Percentiles rank a stretch among this genome's conserved stretches.
Evolutionary conservation across 2,888 invertebrate genomes (phyloP).

Genomic region (Pristionchus arcanus): DNA sequence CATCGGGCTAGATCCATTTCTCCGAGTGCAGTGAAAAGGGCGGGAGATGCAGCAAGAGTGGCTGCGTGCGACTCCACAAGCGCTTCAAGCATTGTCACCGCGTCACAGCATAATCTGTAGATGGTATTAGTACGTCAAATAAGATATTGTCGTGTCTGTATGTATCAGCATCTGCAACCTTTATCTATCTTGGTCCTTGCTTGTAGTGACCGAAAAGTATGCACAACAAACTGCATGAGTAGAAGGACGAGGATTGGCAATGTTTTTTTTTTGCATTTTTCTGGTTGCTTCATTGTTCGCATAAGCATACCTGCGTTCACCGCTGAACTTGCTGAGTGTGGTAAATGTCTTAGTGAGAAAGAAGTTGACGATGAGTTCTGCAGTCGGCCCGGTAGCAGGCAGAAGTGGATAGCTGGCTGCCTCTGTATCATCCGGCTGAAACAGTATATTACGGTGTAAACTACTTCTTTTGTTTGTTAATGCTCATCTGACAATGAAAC

Average conservation of each 20-base stretch:
- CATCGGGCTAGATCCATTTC: conserved; percentile 57
- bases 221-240: no score
- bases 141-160: no score
- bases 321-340: conserved; percentile 81
- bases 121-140: not conserved
- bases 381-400: conserved; percentile 59
- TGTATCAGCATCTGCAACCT: no score
- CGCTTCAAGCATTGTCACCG: conserved; percentile 82
- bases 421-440: conserved; percentile 53
- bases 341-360: conserved; percentile 85
- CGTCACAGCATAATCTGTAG: conserved; percentile 65
- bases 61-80: conserved; percentile 81
- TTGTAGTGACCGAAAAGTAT: no score
- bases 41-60: conserved; percentile 61
- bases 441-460: not conserved
- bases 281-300: not conserved
- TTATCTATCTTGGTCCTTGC: no score
- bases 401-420: conserved; percentile 60
- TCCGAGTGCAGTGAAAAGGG: conserved; percentile 62
- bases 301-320: conserved; percentile 66
- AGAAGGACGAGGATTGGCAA: no score
- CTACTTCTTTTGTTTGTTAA: not conserved
- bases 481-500: not conserved
- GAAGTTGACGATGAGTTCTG: conserved; percentile 79
- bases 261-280: no score